A percentile compares a stretch with the other conserved stretches of the same genome.
phyloP scores from a whole-genome alignment of 2,888 invertebrate genomes.

The Heteromurus nitidus region DNA sequence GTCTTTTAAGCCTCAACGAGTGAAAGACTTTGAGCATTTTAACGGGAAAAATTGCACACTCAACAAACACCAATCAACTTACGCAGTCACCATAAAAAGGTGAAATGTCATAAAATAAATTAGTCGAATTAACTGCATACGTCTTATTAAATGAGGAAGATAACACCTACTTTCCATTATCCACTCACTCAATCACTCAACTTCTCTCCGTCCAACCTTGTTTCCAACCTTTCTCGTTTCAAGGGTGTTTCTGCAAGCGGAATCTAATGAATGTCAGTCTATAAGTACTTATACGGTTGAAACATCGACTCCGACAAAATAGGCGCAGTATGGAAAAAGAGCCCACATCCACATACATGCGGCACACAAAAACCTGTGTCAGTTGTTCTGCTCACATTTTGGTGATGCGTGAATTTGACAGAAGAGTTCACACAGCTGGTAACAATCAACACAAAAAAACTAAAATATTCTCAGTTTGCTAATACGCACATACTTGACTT shows the following conservation, averaged over 20 bases:
- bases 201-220: constrained; percentile 40
- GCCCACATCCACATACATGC: neutral
- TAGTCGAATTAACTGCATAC: constrained; percentile 48
- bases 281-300: neutral
- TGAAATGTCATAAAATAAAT: constrained; percentile 51
- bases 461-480: neutral
- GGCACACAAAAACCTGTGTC: neutral
- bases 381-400: constrained; percentile 12
- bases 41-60: constrained; percentile 22
- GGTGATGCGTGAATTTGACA: constrained; percentile 5
- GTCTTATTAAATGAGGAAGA: constrained; percentile 39
- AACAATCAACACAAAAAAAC: neutral
- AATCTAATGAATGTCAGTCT: constrained; percentile 46
- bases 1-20: constrained; percentile 69
- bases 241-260: constrained; percentile 56
- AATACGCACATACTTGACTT: no score
- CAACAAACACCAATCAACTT: constrained; percentile 39
- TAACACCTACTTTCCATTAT: constrained; percentile 22
- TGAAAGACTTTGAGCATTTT: constrained; percentile 72
- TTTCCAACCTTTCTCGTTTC: constrained; percentile 46
- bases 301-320: neutral
- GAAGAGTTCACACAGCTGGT: constrained; percentile 5
- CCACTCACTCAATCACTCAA: neutral
- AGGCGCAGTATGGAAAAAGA: no score
- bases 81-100: neutral